phyloP scores from a whole-genome alignment of 2,113 vertebrate genomes.

The Tachysurus fulvidraco region DNA sequence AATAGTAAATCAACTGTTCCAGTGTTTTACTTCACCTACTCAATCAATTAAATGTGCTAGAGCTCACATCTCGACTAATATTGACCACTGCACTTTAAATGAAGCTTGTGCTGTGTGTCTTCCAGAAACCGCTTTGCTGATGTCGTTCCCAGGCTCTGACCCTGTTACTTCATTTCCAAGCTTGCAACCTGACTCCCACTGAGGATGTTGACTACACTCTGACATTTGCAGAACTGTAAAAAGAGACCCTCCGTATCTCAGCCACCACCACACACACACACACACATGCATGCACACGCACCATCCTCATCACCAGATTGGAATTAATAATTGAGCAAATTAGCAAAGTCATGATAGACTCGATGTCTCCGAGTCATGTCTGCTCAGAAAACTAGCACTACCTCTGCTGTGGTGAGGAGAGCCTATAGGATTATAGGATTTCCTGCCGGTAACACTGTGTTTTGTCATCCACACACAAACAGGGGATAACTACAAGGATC shows the following conservation, averaged over 20 bases:
- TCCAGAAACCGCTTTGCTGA: slow-evolving; percentile 59
- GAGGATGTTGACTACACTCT: slow-evolving; percentile 62
- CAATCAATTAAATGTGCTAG: not conserved
- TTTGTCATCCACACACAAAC: not conserved
- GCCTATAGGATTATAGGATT: not conserved
- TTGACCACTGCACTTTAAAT: not conserved
- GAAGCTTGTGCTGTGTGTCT: slow-evolving; percentile 32
- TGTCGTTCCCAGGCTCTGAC: slow-evolving; percentile 57
- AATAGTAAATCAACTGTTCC: not conserved
- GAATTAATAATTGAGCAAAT: slow-evolving; percentile 44
- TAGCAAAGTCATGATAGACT: slow-evolving; percentile 14
- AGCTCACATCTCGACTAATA: not conserved
- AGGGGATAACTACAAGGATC: not conserved
- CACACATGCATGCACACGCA: not conserved
- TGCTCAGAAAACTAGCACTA: not conserved
- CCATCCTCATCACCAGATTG: slow-evolving; percentile 54
- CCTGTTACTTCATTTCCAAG: slow-evolving; percentile 25
- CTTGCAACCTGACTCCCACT: slow-evolving; percentile 59
- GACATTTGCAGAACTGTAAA: slow-evolving; percentile 67
- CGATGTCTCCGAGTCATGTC: not conserved
- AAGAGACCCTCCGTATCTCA: slow-evolving; percentile 46
- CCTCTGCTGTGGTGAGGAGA: not conserved
- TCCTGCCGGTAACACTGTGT: not conserved
- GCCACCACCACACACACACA: not conserved
- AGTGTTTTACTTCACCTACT: not conserved